Evolutionary conservation across 2,888 invertebrate species (phyloP).

Genomic region (Aromia moschata): DNA sequence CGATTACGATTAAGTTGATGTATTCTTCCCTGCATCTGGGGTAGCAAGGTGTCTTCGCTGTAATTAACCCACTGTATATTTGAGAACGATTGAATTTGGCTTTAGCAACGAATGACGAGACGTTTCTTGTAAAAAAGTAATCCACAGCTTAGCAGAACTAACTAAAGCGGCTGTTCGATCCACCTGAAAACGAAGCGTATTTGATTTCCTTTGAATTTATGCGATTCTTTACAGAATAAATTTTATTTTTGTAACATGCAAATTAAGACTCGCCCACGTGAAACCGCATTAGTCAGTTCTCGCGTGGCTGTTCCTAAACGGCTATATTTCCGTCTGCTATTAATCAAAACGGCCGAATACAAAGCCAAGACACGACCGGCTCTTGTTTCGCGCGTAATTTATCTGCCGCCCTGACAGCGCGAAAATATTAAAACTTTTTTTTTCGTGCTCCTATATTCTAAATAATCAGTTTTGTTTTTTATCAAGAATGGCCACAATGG

Average conservation of each 20-base stretch:
- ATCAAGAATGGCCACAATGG: background rate
- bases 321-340: constrained; percentile 13
- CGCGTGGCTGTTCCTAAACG: constrained; percentile 10
- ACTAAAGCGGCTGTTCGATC: too few relatives aligned
- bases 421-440: constrained; percentile 14
- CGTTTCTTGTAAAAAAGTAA: too few relatives aligned
- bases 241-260: background rate
- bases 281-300: constrained; percentile 6
- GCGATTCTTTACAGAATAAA: too few relatives aligned
- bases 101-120: too few relatives aligned
- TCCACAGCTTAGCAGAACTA: too few relatives aligned
- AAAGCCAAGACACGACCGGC: constrained; percentile 7
- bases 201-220: too few relatives aligned
- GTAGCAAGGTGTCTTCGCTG: too few relatives aligned
- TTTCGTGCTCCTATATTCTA: background rate
- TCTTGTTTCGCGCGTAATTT: constrained; percentile 11
- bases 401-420: constrained; percentile 2
- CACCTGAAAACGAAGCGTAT: too few relatives aligned
- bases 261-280: background rate
- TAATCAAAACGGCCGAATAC: constrained; percentile 11
- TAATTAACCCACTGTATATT: too few relatives aligned
- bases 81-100: too few relatives aligned
- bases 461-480: constrained; percentile 16
- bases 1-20: too few relatives aligned
- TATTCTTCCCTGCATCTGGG: too few relatives aligned